Evolutionary conservation across 2,888 invertebrate genomes (phyloP).

Genomic region (Saturnia japonica): DNA sequence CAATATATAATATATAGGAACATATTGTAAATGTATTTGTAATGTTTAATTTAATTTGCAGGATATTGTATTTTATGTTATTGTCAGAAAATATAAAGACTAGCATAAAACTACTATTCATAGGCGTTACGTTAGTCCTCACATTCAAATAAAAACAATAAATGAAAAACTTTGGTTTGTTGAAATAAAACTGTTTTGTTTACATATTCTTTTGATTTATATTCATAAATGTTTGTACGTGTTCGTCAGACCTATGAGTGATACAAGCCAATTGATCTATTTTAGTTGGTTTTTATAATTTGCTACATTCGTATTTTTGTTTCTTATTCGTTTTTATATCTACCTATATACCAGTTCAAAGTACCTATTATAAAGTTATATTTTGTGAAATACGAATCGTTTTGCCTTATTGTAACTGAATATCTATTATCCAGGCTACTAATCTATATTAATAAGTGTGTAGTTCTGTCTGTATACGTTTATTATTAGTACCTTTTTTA

Average conservation of each 20-base stretch:
- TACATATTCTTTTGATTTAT: conserved; percentile 14
- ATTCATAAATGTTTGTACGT: conserved; percentile 14
- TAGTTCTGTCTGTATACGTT: too few relatives aligned
- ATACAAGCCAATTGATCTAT: conserved; percentile 14
- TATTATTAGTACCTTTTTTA: too few relatives aligned
- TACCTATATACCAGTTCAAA: background rate
- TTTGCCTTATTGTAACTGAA: background rate
- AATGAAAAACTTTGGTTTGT: conserved; percentile 3
- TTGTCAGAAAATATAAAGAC: background rate
- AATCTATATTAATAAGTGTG: too few relatives aligned
- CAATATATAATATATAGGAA: too few relatives aligned
- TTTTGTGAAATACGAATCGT: background rate
- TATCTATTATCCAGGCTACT: background rate
- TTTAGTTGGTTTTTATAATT: conserved; percentile 13
- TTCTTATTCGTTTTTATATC: background rate
- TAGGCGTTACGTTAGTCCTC: background rate
- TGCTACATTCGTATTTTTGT: background rate
- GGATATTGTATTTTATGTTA: conserved; percentile 6
- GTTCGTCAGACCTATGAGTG: conserved; percentile 12
- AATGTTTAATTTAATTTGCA: background rate
- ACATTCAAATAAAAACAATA: conserved; percentile 8
- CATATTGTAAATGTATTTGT: too few relatives aligned
- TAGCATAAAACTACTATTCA: background rate
- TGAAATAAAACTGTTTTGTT: conserved; percentile 10
- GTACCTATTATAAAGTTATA: background rate